Conservation (phyloP, 2,113 vertebrate species). For the Cyprinodon variegatus region DNA sequence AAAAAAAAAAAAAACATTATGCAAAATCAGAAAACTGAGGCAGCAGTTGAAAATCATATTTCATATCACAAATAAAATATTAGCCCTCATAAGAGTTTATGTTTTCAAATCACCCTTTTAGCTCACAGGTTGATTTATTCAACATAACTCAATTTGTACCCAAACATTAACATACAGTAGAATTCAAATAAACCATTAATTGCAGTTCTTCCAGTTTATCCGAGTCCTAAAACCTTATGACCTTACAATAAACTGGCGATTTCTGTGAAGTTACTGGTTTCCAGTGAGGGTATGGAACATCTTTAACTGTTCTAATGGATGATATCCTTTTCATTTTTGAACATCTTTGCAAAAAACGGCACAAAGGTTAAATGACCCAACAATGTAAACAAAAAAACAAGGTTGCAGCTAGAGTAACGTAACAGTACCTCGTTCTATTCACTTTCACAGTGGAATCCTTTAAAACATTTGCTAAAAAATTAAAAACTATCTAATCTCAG, state of each 20-base stretch:
- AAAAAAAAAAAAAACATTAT: conserved; percentile 28
- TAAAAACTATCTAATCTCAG: conserved; percentile 6
- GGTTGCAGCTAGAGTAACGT: conserved; percentile 2
- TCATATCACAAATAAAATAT: too few relatives aligned
- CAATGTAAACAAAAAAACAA: not conserved
- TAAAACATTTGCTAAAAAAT: conserved; percentile 20
- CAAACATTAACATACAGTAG: not conserved
- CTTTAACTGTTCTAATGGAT: not conserved
- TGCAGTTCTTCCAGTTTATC: not conserved
- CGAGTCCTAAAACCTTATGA: not conserved
- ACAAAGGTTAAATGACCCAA: not conserved
- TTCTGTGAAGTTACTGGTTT: too few relatives aligned
- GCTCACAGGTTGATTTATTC: not conserved
- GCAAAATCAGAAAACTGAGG: conserved; percentile 29
- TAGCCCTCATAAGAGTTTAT: not conserved
- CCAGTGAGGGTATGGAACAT: not conserved
- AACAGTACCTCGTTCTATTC: conserved; percentile 32
- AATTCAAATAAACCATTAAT: too few relatives aligned
- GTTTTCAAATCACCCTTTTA: not conserved
- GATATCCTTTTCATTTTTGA: not conserved
- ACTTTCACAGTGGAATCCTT: conserved; percentile 61
- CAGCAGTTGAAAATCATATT: not conserved
- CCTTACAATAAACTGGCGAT: not conserved
- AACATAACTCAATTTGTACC: not conserved
- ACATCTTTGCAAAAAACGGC: not conserved